These are phyloP conservation scores for Menura novaehollandiae DNA, from an alignment of 2,113 vertebrate genomes.

Conservation along the genomic window DNA sequence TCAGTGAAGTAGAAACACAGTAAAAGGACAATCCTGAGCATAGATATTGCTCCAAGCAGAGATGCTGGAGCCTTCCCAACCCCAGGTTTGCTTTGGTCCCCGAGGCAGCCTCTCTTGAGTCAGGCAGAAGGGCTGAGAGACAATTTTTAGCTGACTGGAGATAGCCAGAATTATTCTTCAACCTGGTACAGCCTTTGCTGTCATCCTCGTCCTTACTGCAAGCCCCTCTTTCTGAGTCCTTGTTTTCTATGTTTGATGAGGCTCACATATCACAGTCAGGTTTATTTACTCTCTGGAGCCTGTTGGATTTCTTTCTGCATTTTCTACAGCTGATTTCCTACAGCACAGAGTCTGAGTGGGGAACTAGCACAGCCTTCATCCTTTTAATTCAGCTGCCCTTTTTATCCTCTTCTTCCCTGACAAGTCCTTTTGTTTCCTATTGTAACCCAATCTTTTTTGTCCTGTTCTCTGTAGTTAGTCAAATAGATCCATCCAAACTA, in stretches of 20 bases:
- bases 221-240: not conserved
- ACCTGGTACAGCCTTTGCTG: not conserved
- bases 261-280: not conserved
- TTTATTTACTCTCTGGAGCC: not conserved
- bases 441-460: not conserved
- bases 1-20: not conserved
- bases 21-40: not conserved
- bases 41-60: not conserved
- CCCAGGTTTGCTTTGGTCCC: not conserved
- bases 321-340: not conserved
- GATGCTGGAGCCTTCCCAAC: not conserved
- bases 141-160: not conserved
- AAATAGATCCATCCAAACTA: not conserved
- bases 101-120: not conserved
- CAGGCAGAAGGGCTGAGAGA: not conserved
- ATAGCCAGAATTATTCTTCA: not conserved
- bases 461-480: not conserved
- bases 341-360: not conserved
- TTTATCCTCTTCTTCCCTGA: not conserved
- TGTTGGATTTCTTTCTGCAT: not conserved
- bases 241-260: not conserved
- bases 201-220: not conserved
- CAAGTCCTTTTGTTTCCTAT: conserved; percentile 6
- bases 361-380: not conserved
- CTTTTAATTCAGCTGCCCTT: not conserved